These are phyloP conservation scores for Anguilla rostrata DNA, from an alignment of 2,113 vertebrate genomes.

Conservation along the genomic window DNA sequence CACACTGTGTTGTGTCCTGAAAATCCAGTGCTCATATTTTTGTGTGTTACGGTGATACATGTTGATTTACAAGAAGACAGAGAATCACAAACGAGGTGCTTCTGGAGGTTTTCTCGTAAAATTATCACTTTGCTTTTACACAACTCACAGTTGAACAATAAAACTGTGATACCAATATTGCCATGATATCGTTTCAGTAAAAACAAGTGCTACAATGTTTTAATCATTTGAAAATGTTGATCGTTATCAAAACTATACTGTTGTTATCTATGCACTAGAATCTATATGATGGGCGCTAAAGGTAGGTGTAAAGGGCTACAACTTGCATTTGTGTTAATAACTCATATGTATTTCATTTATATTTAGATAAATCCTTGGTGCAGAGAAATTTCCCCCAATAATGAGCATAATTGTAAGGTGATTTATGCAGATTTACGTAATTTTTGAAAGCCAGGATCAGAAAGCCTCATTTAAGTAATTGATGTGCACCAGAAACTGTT, in stretches of 20 bases:
- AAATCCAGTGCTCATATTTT: neutral
- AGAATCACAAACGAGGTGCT: too few species aligned
- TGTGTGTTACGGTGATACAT: neutral
- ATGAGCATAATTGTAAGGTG: neutral
- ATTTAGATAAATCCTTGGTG: slow-evolving; percentile 4
- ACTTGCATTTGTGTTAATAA: neutral
- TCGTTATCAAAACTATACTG: neutral
- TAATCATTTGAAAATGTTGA: neutral
- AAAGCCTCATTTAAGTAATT: neutral
- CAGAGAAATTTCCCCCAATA: neutral
- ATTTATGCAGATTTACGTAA: neutral
- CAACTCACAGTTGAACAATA: neutral
- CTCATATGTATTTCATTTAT: neutral
- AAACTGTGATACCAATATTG: neutral
- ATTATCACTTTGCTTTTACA: neutral
- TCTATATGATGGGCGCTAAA: neutral
- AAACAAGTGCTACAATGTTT: neutral
- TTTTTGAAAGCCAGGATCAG: neutral
- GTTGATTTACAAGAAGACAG: too few species aligned
- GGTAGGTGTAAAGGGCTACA: neutral
- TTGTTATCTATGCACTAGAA: neutral
- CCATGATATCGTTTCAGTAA: neutral
- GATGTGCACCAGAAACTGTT: neutral
- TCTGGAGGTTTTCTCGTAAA: neutral
- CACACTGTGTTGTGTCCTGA: neutral